Percentiles rank a stretch among this genome's conserved stretches.
phyloP scores from a whole-genome alignment of 2,888 invertebrate genomes.

The Epirrita christyi region DNA sequence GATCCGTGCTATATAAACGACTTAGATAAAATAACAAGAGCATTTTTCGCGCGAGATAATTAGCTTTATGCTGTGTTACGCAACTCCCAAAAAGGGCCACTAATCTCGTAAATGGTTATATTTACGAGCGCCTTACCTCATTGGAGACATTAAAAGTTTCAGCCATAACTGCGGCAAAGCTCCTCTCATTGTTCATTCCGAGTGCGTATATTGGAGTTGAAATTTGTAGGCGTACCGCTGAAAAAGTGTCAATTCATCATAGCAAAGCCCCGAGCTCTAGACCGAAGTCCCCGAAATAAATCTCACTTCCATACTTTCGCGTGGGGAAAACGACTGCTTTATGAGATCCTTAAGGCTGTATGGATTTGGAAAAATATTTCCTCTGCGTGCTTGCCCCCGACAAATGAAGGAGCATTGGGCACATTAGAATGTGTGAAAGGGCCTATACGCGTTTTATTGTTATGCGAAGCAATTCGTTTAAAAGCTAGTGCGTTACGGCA shows the following conservation, averaged over 20 bases:
- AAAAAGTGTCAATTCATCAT: constrained; percentile 85
- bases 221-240: constrained; percentile 79
- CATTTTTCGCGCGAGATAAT: constrained; percentile 49
- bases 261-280: constrained; percentile 80
- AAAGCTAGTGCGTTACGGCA: constrained; percentile 79
- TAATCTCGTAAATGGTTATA: constrained; percentile 74
- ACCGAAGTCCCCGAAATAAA: constrained; percentile 81
- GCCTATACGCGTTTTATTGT: constrained; percentile 81
- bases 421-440: constrained; percentile 83
- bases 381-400: constrained; percentile 80
- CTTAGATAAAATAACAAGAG: constrained; percentile 41
- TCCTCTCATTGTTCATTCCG: constrained; percentile 81
- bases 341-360: constrained; percentile 85
- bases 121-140: constrained; percentile 76
- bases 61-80: constrained; percentile 58
- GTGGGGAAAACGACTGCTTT: constrained; percentile 84
- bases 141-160: constrained; percentile 82
- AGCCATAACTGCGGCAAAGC: constrained; percentile 73
- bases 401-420: constrained; percentile 82
- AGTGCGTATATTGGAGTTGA: constrained; percentile 80
- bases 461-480: constrained; percentile 83
- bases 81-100: constrained; percentile 67
- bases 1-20: constrained; percentile 30
- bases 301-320: constrained; percentile 85
- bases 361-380: constrained; percentile 85